A percentile compares a stretch with the other conserved stretches of the same genome.
phyloP scores from a whole-genome alignment of 2,797 vertebrate genomes.

The Cyclura pinguis region DNA sequence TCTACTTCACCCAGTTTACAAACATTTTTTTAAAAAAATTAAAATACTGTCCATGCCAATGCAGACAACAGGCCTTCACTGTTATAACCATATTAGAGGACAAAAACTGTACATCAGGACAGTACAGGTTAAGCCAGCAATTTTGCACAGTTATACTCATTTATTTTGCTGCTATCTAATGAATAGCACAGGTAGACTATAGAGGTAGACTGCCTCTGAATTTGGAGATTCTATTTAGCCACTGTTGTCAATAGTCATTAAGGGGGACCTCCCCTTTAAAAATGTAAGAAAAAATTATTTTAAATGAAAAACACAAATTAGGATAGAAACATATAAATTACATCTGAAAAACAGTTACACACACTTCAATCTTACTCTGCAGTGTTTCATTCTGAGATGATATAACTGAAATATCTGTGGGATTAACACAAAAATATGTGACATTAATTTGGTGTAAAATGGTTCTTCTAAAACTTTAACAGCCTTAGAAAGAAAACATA shows the following conservation, averaged over 20 bases:
- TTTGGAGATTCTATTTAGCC: not conserved
- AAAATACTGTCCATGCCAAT: no score
- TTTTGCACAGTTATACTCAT: not conserved
- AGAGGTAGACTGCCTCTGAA: not conserved
- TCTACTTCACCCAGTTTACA: no score
- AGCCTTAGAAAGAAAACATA: constrained; percentile 67
- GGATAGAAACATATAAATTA: not conserved
- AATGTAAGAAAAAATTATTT: not conserved
- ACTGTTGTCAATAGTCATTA: not conserved
- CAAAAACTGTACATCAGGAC: no score
- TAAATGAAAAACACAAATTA: constrained; percentile 21
- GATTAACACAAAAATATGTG: constrained; percentile 67
- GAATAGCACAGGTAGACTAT: not conserved
- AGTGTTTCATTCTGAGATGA: constrained; percentile 45
- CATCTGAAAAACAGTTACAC: constrained; percentile 50
- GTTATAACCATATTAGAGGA: no score
- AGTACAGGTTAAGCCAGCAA: no score
- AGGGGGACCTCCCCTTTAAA: not conserved
- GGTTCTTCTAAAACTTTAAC: constrained; percentile 64
- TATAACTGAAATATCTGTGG: constrained; percentile 67
- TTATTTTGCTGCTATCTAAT: not conserved
- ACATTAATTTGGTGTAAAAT: constrained; percentile 67
- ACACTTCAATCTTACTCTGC: constrained; percentile 46
- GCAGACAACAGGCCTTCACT: no score
- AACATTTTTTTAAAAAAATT: no score